A percentile compares a stretch with the other conserved stretches of the same genome.
These are phyloP conservation scores for Pampus argenteus DNA, from an alignment of 2,797 vertebrate genomes.

Conservation along the genomic window DNA sequence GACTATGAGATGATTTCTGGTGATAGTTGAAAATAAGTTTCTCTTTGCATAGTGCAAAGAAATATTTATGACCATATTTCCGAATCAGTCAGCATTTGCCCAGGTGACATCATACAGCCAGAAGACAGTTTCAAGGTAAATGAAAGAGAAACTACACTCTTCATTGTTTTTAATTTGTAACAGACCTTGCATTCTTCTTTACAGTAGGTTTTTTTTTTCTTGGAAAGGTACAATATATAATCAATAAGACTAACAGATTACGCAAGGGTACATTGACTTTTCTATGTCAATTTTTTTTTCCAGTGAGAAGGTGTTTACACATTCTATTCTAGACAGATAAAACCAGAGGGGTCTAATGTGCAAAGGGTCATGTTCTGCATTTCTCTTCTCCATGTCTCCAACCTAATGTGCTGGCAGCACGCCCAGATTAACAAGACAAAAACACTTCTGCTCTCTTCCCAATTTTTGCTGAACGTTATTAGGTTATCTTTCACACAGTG, in stretches of 20 bases:
- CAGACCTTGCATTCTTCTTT: not conserved
- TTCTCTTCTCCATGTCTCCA: constrained; percentile 72
- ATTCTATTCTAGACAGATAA: constrained; percentile 58
- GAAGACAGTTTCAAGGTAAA: constrained; percentile 32
- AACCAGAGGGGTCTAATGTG: constrained; percentile 44
- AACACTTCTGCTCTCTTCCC: constrained; percentile 60
- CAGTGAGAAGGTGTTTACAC: constrained; percentile 46
- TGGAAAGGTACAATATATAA: constrained; percentile 6
- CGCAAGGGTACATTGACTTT: not conserved
- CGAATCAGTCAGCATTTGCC: constrained; percentile 27
- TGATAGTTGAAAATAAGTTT: constrained; percentile 1
- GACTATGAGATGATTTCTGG: not conserved
- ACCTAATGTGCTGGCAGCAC: constrained; percentile 70
- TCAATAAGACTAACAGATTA: constrained; percentile 11
- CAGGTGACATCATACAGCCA: constrained; percentile 31
- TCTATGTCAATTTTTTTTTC: not conserved
- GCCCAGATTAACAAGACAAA: constrained; percentile 71
- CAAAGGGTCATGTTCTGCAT: constrained; percentile 62
- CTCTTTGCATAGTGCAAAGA: constrained; percentile 31
- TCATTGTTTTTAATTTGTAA: not conserved
- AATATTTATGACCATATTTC: constrained; percentile 10
- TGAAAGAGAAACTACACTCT: constrained; percentile 29
- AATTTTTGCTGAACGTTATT: constrained; percentile 37
- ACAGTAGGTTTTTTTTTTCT: not conserved
- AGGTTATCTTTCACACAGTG: constrained; percentile 34